A percentile compares a stretch with the other conserved stretches of the same genome.
Conservation (phyloP, 2,113 vertebrate species). For the Triplophysa rosa region DNA sequence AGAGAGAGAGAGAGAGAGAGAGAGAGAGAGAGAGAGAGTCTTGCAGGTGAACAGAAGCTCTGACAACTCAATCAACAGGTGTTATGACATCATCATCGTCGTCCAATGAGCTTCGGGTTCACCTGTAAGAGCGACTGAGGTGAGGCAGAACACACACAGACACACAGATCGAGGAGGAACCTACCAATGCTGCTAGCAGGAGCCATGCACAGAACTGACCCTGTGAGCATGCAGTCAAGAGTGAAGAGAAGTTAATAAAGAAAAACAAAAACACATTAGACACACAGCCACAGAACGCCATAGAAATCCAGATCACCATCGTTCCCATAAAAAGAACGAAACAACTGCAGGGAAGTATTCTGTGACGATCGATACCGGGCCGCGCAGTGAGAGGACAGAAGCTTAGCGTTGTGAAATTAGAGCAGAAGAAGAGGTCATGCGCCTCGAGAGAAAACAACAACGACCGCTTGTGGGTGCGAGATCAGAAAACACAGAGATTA, state of each 20-base stretch:
- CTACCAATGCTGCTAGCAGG: slow-evolving; percentile 99
- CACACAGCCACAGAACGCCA: slow-evolving; percentile 41
- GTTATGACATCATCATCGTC: neutral
- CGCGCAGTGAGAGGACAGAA: slow-evolving; percentile 12
- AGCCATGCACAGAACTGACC: slow-evolving; percentile 99
- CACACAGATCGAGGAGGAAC: slow-evolving; percentile 86
- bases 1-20: slow-evolving; percentile 29
- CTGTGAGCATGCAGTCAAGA: slow-evolving; percentile 84
- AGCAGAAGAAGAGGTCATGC: slow-evolving; percentile 5
- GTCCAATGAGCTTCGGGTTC: slow-evolving; percentile 54
- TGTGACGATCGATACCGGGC: slow-evolving; percentile 22
- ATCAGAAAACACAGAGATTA: too few relatives aligned
- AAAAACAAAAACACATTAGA: slow-evolving; percentile 57
- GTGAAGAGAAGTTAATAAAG: slow-evolving; percentile 70
- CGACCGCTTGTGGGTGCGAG: too few relatives aligned
- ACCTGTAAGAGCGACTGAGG: slow-evolving; percentile 60
- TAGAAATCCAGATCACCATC: slow-evolving; percentile 30
- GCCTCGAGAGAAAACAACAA: neutral
- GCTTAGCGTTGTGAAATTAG: slow-evolving; percentile 27
- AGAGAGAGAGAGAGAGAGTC: slow-evolving; percentile 9
- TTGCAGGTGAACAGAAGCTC: slow-evolving; percentile 62
- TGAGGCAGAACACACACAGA: slow-evolving; percentile 15
- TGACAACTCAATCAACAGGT: neutral
- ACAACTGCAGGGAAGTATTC: neutral
- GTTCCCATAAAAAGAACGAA: neutral